Evolutionary conservation across 2,113 vertebrate species (phyloP).

Genomic region (Esox niger): DNA sequence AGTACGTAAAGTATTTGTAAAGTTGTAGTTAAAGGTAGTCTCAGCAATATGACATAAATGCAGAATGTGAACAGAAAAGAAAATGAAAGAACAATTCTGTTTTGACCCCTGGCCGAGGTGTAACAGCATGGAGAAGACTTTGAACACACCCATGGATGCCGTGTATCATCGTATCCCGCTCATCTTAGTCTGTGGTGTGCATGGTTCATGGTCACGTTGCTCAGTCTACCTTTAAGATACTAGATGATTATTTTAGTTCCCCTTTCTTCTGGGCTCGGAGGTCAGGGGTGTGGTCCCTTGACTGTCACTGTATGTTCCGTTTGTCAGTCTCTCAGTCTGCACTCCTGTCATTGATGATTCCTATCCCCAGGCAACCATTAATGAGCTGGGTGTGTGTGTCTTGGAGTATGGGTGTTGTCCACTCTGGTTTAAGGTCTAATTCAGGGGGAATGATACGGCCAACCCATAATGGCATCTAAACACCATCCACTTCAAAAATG

Average conservation of each 20-base stretch:
- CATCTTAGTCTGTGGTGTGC: too few relatives aligned
- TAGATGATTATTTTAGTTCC: not conserved
- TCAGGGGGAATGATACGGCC: constrained; percentile 83
- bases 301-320: constrained; percentile 52
- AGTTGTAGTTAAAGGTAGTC: too few relatives aligned
- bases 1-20: not conserved
- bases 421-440: constrained; percentile 71
- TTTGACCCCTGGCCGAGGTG: too few relatives aligned
- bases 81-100: too few relatives aligned
- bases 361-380: constrained; percentile 77
- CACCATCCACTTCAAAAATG: not conserved
- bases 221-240: too few relatives aligned
- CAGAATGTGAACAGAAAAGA: too few relatives aligned
- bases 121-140: too few relatives aligned
- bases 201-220: too few relatives aligned
- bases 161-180: too few relatives aligned
- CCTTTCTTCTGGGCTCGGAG: constrained; percentile 71
- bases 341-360: constrained; percentile 76
- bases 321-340: constrained; percentile 51
- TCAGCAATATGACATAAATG: too few relatives aligned
- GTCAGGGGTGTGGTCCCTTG: constrained; percentile 45
- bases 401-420: constrained; percentile 47
- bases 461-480: constrained; percentile 24
- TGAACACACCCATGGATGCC: too few relatives aligned
- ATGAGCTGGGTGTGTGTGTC: constrained; percentile 57